A percentile compares a stretch with the other conserved stretches of the same genome.
These are phyloP conservation scores for Phaethornis superciliosus DNA, from an alignment of 2,113 vertebrate species.

Conservation along the genomic window DNA sequence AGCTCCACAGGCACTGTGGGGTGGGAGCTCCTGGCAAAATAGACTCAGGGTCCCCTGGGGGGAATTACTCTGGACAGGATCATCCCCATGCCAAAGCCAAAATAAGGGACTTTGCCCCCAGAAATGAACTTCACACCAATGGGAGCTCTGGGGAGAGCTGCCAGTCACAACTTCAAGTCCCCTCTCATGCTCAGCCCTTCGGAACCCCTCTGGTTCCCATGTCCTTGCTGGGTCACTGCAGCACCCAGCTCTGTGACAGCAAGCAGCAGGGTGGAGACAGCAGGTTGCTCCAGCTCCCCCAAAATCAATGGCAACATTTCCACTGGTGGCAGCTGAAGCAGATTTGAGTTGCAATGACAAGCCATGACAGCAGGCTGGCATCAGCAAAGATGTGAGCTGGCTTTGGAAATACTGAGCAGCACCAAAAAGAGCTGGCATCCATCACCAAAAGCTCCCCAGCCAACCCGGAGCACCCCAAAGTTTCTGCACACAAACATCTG, in stretches of 20 bases:
- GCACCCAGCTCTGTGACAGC: background rate
- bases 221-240: background rate
- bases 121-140: rapidly evolving
- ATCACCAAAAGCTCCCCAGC: background rate
- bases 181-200: background rate
- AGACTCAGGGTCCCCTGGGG: too few species aligned
- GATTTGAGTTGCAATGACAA: background rate
- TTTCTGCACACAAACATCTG: background rate
- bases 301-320: background rate
- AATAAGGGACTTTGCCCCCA: background rate
- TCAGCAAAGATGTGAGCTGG: background rate
- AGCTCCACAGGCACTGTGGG: rapidly evolving
- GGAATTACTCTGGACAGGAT: background rate
- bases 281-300: background rate
- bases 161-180: background rate
- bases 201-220: background rate
- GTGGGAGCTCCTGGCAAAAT: background rate
- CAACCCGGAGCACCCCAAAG: background rate
- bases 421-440: background rate
- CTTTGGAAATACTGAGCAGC: rapidly evolving
- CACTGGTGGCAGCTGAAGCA: background rate
- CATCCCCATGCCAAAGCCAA: background rate
- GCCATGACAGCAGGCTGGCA: background rate
- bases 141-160: background rate
- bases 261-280: background rate